phyloP scores from a whole-genome alignment of 2,797 vertebrate genomes.

The Pogoniulus pusillus region DNA sequence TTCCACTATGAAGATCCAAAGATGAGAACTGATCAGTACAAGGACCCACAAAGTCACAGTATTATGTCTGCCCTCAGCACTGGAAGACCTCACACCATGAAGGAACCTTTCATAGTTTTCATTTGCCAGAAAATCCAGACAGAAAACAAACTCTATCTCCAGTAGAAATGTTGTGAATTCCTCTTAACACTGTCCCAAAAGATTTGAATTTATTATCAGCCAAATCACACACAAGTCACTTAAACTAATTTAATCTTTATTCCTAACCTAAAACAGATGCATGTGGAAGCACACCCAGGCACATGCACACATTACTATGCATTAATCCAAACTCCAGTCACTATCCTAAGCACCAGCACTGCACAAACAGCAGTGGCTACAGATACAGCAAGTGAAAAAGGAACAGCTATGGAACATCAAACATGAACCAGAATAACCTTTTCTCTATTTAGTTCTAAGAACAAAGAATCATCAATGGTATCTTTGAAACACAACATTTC shows the following conservation, averaged over 20 bases:
- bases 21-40: neutral
- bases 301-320: neutral
- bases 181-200: neutral
- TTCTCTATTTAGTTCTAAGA: neutral
- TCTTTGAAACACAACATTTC: neutral
- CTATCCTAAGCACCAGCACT: neutral
- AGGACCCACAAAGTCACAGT: neutral
- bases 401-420: neutral
- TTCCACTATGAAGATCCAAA: neutral
- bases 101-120: neutral
- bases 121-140: neutral
- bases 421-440: neutral
- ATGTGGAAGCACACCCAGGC: neutral
- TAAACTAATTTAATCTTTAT: neutral
- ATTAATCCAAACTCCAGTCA: neutral
- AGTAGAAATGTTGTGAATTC: neutral
- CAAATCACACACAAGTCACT: neutral
- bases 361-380: neutral
- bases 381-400: neutral
- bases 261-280: neutral
- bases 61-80: neutral
- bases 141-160: neutral
- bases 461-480: neutral
- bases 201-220: neutral
- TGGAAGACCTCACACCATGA: neutral